A percentile compares a stretch with the other conserved stretches of the same genome.
Conservation (phyloP, 2,888 invertebrate species). For the Apodemia hepburni region DNA sequence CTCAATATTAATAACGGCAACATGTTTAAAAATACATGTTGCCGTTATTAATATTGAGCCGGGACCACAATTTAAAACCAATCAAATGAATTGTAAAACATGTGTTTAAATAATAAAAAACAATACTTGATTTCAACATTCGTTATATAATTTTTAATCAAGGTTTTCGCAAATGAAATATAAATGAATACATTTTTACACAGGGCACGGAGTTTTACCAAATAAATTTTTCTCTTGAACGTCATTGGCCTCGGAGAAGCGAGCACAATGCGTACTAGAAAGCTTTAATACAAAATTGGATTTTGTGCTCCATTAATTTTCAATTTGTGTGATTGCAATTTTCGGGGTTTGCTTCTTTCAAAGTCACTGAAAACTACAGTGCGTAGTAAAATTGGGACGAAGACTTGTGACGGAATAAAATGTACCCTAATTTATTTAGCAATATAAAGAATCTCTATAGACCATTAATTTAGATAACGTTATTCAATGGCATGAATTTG, state of each 20-base stretch:
- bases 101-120: too few relatives aligned
- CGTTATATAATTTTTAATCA: too few relatives aligned
- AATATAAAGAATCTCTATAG: not conserved
- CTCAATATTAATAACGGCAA: too few relatives aligned
- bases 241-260: constrained; percentile 32
- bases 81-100: too few relatives aligned
- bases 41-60: too few relatives aligned
- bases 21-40: too few relatives aligned
- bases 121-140: too few relatives aligned
- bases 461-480: not conserved
- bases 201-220: constrained; percentile 22
- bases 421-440: constrained; percentile 30
- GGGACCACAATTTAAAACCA: too few relatives aligned
- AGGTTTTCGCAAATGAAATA: not conserved
- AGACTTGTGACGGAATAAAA: constrained; percentile 60
- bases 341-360: constrained; percentile 72
- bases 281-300: constrained; percentile 76
- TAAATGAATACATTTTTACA: constrained; percentile 18
- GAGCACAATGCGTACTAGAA: constrained; percentile 46
- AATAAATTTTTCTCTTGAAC: constrained; percentile 28
- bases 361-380: constrained; percentile 53
- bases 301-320: constrained; percentile 78
- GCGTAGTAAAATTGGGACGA: constrained; percentile 68
- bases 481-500: too few relatives aligned
- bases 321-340: constrained; percentile 79